These are phyloP conservation scores for Montifringilla adamsi DNA, from an alignment of 2,113 vertebrate genomes.

Conservation along the genomic window DNA sequence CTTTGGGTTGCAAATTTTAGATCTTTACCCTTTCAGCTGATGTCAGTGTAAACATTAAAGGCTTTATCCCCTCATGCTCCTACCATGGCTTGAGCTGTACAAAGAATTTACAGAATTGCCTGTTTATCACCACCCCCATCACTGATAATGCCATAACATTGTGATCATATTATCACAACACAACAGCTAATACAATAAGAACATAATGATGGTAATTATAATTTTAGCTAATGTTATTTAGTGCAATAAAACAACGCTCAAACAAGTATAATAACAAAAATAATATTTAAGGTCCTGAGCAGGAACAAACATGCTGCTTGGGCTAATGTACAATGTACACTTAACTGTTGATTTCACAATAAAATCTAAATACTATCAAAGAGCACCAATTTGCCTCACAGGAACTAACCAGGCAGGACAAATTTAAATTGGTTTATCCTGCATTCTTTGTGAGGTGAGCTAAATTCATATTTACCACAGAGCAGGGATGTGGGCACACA, in stretches of 20 bases:
- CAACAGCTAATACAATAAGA: background rate
- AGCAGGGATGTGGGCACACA: fast-evolving
- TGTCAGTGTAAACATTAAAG: background rate
- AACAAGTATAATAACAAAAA: slow-evolving; percentile 18
- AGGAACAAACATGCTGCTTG: background rate
- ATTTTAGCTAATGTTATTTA: background rate
- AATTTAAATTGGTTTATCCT: background rate
- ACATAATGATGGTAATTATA: background rate
- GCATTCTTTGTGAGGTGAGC: background rate
- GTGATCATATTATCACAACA: background rate
- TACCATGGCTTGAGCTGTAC: background rate
- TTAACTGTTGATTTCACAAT: slow-evolving; percentile 14
- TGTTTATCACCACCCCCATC: background rate
- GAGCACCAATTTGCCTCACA: background rate
- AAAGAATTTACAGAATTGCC: background rate
- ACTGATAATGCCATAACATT: background rate
- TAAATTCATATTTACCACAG: background rate
- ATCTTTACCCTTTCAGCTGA: background rate
- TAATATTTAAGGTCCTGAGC: background rate
- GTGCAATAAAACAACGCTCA: background rate
- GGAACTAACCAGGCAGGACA: slow-evolving; percentile 10
- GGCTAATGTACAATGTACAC: background rate
- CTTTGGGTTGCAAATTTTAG: background rate
- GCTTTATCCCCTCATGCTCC: background rate
- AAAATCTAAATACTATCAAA: background rate